phyloP scores from a whole-genome alignment of 2,797 vertebrate genomes.

The Sebastes iracundus region DNA sequence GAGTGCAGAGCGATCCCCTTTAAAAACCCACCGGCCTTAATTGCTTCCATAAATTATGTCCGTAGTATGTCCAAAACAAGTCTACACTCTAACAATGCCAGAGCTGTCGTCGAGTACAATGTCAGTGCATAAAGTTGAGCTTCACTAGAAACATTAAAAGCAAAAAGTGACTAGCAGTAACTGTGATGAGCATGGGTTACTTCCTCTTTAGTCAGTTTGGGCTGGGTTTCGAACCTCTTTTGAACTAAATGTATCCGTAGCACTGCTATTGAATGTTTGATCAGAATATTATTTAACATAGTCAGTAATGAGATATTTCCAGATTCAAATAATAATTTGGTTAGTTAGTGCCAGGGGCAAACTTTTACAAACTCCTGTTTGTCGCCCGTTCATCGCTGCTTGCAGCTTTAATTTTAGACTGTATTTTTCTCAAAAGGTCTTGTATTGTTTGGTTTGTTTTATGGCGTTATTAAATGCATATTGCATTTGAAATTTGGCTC shows the following conservation, averaged over 20 bases:
- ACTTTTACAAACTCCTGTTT: no score
- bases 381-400: no score
- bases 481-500: neutral
- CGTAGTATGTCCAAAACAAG: conserved; percentile 57
- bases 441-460: neutral
- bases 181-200: conserved; percentile 1
- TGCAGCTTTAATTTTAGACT: neutral
- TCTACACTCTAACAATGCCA: conserved; percentile 35
- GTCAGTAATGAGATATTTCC: neutral
- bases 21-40: conserved; percentile 72
- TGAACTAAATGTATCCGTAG: neutral
- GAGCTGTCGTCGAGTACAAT: conserved; percentile 39
- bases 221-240: neutral
- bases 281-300: neutral
- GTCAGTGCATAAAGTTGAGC: conserved; percentile 33
- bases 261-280: neutral
- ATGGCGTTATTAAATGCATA: neutral
- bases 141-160: neutral
- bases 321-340: neutral
- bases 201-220: neutral
- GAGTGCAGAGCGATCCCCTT: conserved; percentile 65
- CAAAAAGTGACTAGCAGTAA: conserved; percentile 14
- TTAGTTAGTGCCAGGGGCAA: neutral
- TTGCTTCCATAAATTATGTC: conserved; percentile 76
- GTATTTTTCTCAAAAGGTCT: neutral